Evolutionary conservation across 2,888 invertebrate species (phyloP), one percentile per base, ranked within the genome.

Genomic region (Litoditis marina): DNA sequence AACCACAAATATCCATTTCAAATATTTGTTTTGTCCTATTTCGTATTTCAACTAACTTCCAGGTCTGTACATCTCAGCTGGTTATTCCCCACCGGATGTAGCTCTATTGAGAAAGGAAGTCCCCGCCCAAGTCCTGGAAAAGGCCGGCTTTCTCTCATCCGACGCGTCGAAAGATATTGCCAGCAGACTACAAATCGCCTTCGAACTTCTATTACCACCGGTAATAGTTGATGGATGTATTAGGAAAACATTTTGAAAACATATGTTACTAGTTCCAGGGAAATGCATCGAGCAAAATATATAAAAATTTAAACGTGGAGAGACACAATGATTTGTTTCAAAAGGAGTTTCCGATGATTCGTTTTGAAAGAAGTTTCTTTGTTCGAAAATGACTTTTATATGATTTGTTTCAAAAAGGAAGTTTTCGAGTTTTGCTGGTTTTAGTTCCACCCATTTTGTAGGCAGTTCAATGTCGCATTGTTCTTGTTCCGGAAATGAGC

Each of bases 21-120:
- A n/a, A n/a, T n/a, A n/a, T n/a, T n/a, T n/a, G n/a, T n/a, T n/a
- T 39, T 13, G 39, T 39, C 44, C 2, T 50, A 7, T 19, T 50
- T 50, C 27, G 25, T 50, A 25, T 19, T 28, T 50, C 4, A 50
- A 7, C 28, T 50, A 50, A n/a, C 13, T 52, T 59, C 34, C 52
- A 57, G 75, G 75, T 3, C 69, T 80, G 31, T 80, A 80, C 59
- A 54, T 80, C 25, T 61, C 71, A 3, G 62, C 76, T 8, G 80
- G 80, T 13, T 80, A 76, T 50, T 79, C 79, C 4, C 59, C 63
- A 19, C 68, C 63, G 36, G 80, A 80, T 56, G 62, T 78, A 22
- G 69, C 74, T 42, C 36, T 77, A 27, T 68, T 80, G 2, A 63
- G 69, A 13, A 66, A 78, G 52, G 55, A 76, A 13, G 75, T 80